Evolutionary conservation across 2,888 invertebrate species (phyloP).

Genomic region (Noctua janthina): DNA sequence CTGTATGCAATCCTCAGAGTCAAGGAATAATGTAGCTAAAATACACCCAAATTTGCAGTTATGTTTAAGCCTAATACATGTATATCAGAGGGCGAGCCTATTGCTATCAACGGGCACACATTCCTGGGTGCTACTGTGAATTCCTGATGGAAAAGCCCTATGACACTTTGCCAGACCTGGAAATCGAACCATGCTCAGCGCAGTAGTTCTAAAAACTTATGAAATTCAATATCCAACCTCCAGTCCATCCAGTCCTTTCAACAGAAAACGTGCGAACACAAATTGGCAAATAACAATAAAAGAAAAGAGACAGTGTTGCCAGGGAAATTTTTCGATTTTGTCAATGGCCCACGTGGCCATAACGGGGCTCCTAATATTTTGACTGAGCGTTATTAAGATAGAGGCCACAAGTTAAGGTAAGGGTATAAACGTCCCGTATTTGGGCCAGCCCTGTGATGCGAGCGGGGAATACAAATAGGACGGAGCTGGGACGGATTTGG

Average conservation of each 20-base stretch:
- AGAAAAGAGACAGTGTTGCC: slow-evolving; percentile 10
- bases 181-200: background rate
- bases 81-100: background rate
- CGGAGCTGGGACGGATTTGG: slow-evolving; percentile 61
- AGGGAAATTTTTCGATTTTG: slow-evolving; percentile 56
- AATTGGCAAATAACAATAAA: slow-evolving; percentile 43
- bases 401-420: slow-evolving; percentile 80
- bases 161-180: background rate
- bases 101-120: background rate
- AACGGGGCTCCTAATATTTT: slow-evolving; percentile 74
- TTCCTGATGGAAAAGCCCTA: background rate
- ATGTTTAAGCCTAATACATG: background rate
- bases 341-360: slow-evolving; percentile 57
- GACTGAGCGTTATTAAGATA: slow-evolving; percentile 79
- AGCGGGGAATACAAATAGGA: slow-evolving; percentile 79
- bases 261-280: slow-evolving; percentile 25
- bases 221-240: background rate
- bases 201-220: background rate
- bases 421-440: slow-evolving; percentile 77
- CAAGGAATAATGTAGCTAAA: background rate
- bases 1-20: background rate
- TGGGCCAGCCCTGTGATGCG: slow-evolving; percentile 74
- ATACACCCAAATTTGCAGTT: background rate
- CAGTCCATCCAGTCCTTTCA: background rate
- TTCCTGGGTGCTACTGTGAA: too few species aligned